Base-by-base conservation (phyloP, 2,888 invertebrate genomes). In the Plemyria rubiginata region DNA sequence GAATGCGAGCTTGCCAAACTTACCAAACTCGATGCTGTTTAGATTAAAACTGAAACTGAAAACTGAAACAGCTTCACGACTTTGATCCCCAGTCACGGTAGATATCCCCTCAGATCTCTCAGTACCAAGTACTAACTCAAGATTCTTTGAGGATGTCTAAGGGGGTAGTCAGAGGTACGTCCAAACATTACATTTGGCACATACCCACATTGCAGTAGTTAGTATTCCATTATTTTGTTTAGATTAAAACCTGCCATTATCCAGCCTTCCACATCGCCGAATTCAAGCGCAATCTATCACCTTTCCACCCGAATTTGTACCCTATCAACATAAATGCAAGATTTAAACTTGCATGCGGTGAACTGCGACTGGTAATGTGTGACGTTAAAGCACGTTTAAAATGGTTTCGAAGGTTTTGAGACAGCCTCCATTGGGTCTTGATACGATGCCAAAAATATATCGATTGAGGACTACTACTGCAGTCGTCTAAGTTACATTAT, bases 11-110 rank as follows among this genome's bases (percentile, higher is more conserved):
- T 45, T 57, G 56, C 52, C 52, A 62, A 38, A 36, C 57, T 45
- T 57, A 53, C 53, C 53, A 58, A 60, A 50, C 80, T 81, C 81
- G 87, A 86, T 88, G 83, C 85, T 87, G 87, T 90, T 90, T 88
- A 88, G 89, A 90, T 91, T 89, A 89, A 86, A 84, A 80, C 80
- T n/a, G n/a, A n/a, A n/a, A n/a, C n/a, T n/a, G n/a, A n/a, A n/a
- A n/a, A n/a, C n/a, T n/a, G n/a, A n/a, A n/a, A n/a, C n/a, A n/a
- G n/a, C n/a, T n/a, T n/a, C n/a, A n/a, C n/a, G n/a, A n/a, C n/a
- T n/a, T n/a, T n/a, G n/a, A n/a, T n/a, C n/a, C n/a, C n/a, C n/a
- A n/a, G n/a, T n/a, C n/a, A n/a, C n/a, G n/a, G n/a, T n/a, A n/a
- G n/a, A n/a, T n/a, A n/a, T n/a, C n/a, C n/a, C n/a, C n/a, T n/a